Percentiles rank a stretch among this genome's conserved stretches.
Evolutionary conservation across 2,888 invertebrate species (phyloP).

Genomic region (Thecocarcelia acutangulata): DNA sequence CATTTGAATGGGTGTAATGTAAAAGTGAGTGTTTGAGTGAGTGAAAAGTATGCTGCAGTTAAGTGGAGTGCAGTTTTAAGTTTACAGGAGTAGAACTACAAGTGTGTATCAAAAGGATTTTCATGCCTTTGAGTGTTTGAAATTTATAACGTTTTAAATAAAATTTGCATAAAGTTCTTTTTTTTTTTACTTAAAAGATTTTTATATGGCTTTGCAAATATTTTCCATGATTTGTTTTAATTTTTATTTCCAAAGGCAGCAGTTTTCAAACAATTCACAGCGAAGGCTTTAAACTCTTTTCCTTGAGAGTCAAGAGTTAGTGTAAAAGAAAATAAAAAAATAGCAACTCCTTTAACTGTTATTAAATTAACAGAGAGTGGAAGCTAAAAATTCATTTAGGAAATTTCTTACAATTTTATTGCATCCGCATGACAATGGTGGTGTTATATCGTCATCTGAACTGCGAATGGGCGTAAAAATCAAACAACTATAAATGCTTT

Average conservation of each 20-base stretch:
- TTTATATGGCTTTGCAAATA: neutral
- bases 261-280: neutral
- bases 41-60: slow-evolving; percentile 15
- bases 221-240: neutral
- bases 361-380: neutral
- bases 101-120: slow-evolving; percentile 41
- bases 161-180: slow-evolving; percentile 35
- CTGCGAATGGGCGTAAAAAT: no score
- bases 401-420: slow-evolving; percentile 2
- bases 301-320: no score
- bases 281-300: slow-evolving; percentile 46
- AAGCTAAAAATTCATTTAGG: neutral
- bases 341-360: slow-evolving; percentile 2
- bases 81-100: slow-evolving; percentile 14
- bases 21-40: neutral
- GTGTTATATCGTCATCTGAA: neutral
- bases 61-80: slow-evolving; percentile 48
- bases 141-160: slow-evolving; percentile 61
- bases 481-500: no score
- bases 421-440: no score
- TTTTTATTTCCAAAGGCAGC: neutral
- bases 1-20: slow-evolving; percentile 5
- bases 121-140: slow-evolving; percentile 54
- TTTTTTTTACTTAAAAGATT: neutral
- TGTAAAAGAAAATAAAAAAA: no score